phyloP scores from a whole-genome alignment of 2,113 vertebrate species.

The Aviceda subcristata region DNA sequence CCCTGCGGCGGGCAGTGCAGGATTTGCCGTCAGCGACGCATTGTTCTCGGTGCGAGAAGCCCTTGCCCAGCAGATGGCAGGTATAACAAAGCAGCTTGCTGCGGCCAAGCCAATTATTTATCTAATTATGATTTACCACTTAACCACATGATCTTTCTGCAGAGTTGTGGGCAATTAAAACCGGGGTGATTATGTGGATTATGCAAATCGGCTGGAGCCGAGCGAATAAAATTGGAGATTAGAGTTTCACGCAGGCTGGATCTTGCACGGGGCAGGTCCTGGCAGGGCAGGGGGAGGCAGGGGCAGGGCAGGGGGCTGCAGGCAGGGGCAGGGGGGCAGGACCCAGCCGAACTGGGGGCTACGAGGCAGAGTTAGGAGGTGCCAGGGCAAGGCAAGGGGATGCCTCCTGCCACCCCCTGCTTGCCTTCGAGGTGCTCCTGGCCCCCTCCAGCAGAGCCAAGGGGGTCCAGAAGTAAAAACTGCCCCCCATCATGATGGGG shows the following conservation, averaged over 20 bases:
- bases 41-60: slow-evolving; percentile 73
- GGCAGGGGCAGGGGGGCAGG: not conserved
- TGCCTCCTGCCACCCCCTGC: not conserved
- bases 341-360: not conserved
- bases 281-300: not conserved
- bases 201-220: slow-evolving; percentile 84
- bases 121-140: slow-evolving; percentile 98
- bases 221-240: slow-evolving; percentile 83
- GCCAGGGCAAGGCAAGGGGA: not conserved
- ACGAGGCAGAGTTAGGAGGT: not conserved
- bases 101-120: slow-evolving; percentile 97
- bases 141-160: slow-evolving; percentile 91
- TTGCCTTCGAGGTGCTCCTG: not conserved
- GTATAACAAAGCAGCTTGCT: slow-evolving; percentile 92
- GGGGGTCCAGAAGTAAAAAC: not conserved
- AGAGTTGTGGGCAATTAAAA: slow-evolving; percentile 91
- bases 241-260: slow-evolving; percentile 76
- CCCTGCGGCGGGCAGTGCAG: not conserved
- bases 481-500: fast-evolving
- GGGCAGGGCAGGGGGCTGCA: not conserved
- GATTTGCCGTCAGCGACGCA: slow-evolving; percentile 65
- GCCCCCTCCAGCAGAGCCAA: too few species aligned
- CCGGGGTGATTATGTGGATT: slow-evolving; percentile 88
- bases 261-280: slow-evolving; percentile 60
- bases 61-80: slow-evolving; percentile 89